phyloP scores from a whole-genome alignment of 2,888 invertebrate species.

The Rotaria socialis region DNA sequence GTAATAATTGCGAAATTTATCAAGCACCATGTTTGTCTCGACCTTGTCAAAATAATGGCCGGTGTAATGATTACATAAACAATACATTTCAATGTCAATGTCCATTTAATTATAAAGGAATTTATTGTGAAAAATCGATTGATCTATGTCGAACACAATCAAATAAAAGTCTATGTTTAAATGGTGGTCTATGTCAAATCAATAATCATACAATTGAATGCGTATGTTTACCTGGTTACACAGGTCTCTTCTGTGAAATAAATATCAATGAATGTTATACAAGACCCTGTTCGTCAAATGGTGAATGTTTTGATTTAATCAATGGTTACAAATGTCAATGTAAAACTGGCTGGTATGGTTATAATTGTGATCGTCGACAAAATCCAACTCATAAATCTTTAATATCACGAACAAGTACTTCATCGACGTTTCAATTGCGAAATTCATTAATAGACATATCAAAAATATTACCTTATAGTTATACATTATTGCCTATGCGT shows the following conservation, averaged over 20 bases:
- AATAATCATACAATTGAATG: background rate
- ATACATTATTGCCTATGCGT: background rate
- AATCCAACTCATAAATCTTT: background rate
- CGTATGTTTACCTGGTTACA: background rate
- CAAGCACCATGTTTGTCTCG: background rate
- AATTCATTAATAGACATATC: background rate
- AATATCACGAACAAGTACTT: background rate
- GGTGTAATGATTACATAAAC: background rate
- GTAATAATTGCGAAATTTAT: slow-evolving; percentile 9
- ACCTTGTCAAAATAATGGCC: background rate
- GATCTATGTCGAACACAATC: slow-evolving; percentile 1
- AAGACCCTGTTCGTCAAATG: slow-evolving; percentile 8
- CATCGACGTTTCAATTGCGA: background rate
- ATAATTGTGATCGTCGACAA: background rate
- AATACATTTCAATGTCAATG: slow-evolving; percentile 25
- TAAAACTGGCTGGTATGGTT: background rate
- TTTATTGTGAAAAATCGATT: background rate
- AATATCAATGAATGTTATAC: slow-evolving; percentile 28
- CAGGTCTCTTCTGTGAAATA: slow-evolving; percentile 28
- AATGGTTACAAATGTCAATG: slow-evolving; percentile 32
- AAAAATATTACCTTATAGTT: background rate
- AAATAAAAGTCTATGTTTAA: slow-evolving; percentile 7
- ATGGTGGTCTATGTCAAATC: slow-evolving; percentile 20
- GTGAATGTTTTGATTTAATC: background rate
- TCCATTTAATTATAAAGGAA: background rate